Base-by-base conservation (phyloP, 2,797 vertebrate species). In the Nannoperca australis region DNA sequence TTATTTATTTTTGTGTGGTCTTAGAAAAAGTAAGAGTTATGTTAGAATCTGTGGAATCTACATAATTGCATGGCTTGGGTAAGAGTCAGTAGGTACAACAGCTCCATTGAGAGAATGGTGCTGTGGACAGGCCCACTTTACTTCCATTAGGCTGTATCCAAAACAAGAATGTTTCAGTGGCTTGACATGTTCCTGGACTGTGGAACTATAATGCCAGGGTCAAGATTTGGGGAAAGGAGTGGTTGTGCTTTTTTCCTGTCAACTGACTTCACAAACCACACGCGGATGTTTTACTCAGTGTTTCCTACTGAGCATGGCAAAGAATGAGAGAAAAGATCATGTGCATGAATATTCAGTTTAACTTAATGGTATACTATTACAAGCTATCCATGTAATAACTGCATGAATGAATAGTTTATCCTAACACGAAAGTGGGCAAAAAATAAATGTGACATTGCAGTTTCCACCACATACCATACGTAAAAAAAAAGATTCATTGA, bases 1-100 rank as follows among this genome's bases (percentile, higher is more conserved):
- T 77, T 91, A 90, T 94, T 93, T 93, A 89, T 90, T 87, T 93
- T 93, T 78, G 62, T 90, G 90, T 58, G 90, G 93, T 93, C 68
- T 73, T 30, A 63, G 72, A 75, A 76, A 83, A 89, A 82, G 82
- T 54, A 88, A 45, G 78, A 87, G 86, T 92, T 93, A 91, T 89
- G 89, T 78, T 83, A 80, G 81, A 92, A 93, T 94, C 85, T 88
- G 79, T 83, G 90, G 93, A 93, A 95, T 94, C 79, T 80, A 73
- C 67, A 84, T 92, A 93, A 94, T 93, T 92, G 83, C 80, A 91
- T 45, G 64, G 63, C 80, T 91, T 63, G 56, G 81, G 66, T 72
- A 84, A 59, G 61, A 84, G 85, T 84, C 82, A 65, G 90, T 83
- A 85, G 86, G 89, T 88, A 81, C 77, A 92, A 86, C 82, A 85